phyloP scores from a whole-genome alignment of 2,888 invertebrate species.

The Lasiommata megera region DNA sequence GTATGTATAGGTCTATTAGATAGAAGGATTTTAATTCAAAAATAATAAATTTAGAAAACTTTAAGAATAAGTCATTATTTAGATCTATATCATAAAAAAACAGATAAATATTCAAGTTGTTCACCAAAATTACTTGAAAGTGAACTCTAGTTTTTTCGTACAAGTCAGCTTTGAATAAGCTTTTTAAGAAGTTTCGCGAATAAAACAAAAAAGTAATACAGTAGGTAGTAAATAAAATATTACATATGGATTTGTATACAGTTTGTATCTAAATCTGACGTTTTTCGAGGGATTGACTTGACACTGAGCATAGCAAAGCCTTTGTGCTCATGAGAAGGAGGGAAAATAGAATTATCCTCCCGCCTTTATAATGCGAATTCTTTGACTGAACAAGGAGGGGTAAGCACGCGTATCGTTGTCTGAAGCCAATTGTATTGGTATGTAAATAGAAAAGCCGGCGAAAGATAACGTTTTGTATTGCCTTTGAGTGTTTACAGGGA shows the following conservation, averaged over 20 bases:
- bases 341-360: conserved; percentile 23
- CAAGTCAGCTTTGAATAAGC: too few relatives aligned
- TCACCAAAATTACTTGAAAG: too few relatives aligned
- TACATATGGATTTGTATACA: conserved; percentile 7
- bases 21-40: too few relatives aligned
- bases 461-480: conserved; percentile 28
- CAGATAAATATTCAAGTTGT: too few relatives aligned
- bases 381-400: conserved; percentile 20
- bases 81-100: too few relatives aligned
- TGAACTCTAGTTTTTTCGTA: too few relatives aligned
- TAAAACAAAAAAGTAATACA: background rate
- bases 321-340: conserved; percentile 30
- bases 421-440: conserved; percentile 32
- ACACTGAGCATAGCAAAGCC: conserved; percentile 12
- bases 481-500: background rate
- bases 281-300: background rate
- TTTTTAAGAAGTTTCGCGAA: background rate
- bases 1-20: too few relatives aligned
- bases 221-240: conserved; percentile 7
- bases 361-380: conserved; percentile 21
- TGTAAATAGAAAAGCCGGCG: conserved; percentile 31
- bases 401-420: conserved; percentile 33
- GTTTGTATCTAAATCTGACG: background rate
- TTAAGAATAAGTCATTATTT: too few relatives aligned
- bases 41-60: too few relatives aligned